Conservation (phyloP, 1,140 invertebrate species). For the Agraylea sexmaculata region DNA sequence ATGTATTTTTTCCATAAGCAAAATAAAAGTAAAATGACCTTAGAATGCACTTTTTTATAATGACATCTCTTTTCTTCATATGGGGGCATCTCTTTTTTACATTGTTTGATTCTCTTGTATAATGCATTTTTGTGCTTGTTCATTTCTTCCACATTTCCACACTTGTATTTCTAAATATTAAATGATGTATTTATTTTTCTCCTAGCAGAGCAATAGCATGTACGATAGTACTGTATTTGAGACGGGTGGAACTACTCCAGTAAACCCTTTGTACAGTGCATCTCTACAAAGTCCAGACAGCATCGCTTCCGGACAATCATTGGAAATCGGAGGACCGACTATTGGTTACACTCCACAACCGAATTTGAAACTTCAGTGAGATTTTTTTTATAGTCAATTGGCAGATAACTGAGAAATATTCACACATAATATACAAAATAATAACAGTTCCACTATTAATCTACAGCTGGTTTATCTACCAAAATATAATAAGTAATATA, state of each 20-base stretch:
- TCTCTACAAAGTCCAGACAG: slow-evolving; percentile 65
- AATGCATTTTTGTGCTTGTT: slow-evolving; percentile 1
- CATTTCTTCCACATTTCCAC: background rate
- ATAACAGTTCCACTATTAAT: too few species aligned
- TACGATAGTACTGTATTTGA: slow-evolving; percentile 71
- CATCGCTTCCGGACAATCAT: slow-evolving; percentile 45
- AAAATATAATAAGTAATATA: too few species aligned
- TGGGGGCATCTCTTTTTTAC: background rate
- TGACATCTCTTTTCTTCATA: too few species aligned
- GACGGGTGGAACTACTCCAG: slow-evolving; percentile 48
- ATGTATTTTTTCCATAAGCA: too few species aligned
- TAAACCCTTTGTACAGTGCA: slow-evolving; percentile 58
- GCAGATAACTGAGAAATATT: too few species aligned
- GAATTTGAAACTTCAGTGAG: slow-evolving; percentile 10
- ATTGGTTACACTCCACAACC: slow-evolving; percentile 17
- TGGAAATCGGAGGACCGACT: slow-evolving; percentile 24
- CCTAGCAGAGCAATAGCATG: slow-evolving; percentile 57
- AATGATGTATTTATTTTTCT: slow-evolving; percentile 25
- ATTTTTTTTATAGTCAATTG: too few species aligned
- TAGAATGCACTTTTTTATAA: too few species aligned
- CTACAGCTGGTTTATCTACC: too few species aligned
- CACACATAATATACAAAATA: too few species aligned
- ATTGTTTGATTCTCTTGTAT: too few species aligned
- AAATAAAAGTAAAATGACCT: too few species aligned
- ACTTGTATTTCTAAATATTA: too few species aligned